Evolutionary conservation across 2,888 invertebrate genomes (phyloP).

Genomic region (Epiblema foenella): DNA sequence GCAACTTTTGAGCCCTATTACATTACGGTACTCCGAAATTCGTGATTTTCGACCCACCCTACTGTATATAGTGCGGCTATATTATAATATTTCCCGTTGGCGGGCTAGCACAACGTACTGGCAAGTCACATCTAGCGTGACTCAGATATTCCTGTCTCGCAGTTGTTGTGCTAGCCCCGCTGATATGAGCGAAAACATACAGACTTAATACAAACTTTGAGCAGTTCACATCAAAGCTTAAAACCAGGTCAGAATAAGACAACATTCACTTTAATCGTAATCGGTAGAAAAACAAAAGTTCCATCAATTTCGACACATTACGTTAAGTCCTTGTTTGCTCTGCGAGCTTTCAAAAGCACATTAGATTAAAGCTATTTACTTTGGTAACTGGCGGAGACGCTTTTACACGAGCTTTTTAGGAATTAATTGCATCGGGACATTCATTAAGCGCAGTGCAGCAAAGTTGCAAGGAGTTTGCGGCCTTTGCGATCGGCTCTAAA

Average conservation of each 20-base stretch:
- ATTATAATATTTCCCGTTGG: too few species aligned
- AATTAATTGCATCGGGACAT: slow-evolving; percentile 36
- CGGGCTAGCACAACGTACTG: too few species aligned
- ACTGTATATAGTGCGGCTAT: too few species aligned
- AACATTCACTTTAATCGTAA: slow-evolving; percentile 12
- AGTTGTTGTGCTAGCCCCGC: too few species aligned
- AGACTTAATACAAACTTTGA: background rate
- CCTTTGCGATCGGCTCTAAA: slow-evolving; percentile 7
- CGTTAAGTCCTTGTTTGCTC: slow-evolving; percentile 28
- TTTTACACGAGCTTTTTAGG: slow-evolving; percentile 33
- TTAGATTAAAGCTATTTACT: slow-evolving; percentile 39
- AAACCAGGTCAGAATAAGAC: slow-evolving; percentile 4
- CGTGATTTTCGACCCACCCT: too few species aligned
- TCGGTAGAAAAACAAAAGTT: slow-evolving; percentile 21
- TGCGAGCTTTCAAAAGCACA: slow-evolving; percentile 33
- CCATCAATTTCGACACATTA: slow-evolving; percentile 22
- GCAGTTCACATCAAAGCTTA: background rate
- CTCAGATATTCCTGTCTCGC: too few species aligned
- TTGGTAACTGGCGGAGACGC: slow-evolving; percentile 33
- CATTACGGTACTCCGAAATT: too few species aligned
- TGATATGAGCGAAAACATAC: too few species aligned
- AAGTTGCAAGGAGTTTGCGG: slow-evolving; percentile 12
- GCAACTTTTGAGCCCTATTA: too few species aligned
- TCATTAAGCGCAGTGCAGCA: slow-evolving; percentile 25
- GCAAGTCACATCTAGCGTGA: too few species aligned